Evolutionary conservation across 2,113 vertebrate genomes (phyloP).

Genomic region (Sapayoa aenigma): DNA sequence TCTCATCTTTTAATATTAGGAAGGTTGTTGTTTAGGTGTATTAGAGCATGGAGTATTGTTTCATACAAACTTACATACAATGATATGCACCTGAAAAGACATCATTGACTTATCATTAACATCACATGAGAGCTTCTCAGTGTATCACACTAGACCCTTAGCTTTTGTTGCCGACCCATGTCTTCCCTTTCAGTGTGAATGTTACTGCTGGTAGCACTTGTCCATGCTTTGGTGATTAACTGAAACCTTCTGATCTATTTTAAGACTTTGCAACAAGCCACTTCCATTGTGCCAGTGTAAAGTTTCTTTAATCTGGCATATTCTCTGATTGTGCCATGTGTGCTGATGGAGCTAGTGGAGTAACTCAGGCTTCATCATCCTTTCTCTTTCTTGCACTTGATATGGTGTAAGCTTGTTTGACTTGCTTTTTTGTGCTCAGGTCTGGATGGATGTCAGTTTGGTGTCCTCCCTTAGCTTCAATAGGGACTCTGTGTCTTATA

Average conservation of each 20-base stretch:
- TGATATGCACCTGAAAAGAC: neutral
- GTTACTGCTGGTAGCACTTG: neutral
- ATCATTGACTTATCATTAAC: neutral
- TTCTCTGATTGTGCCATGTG: neutral
- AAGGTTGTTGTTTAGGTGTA: neutral
- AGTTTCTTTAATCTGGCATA: neutral
- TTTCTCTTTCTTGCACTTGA: neutral
- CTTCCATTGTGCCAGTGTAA: neutral
- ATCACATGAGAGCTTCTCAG: neutral
- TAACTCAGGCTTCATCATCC: neutral
- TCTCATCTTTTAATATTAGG: neutral
- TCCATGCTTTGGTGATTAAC: neutral
- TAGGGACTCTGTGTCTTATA: neutral
- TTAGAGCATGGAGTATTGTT: neutral
- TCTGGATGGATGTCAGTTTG: neutral
- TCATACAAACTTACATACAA: neutral
- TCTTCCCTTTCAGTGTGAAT: neutral
- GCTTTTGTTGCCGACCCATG: neutral
- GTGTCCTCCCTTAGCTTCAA: neutral
- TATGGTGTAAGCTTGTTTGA: neutral
- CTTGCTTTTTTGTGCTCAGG: neutral
- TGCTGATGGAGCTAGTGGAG: neutral
- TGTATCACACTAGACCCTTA: rapidly evolving
- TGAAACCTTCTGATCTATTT: neutral
- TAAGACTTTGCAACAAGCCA: neutral